A percentile compares a stretch with the other conserved stretches of the same genome.
Conservation (phyloP, 2,797 vertebrate genomes). For the Pipistrellus pipistrellus region DNA sequence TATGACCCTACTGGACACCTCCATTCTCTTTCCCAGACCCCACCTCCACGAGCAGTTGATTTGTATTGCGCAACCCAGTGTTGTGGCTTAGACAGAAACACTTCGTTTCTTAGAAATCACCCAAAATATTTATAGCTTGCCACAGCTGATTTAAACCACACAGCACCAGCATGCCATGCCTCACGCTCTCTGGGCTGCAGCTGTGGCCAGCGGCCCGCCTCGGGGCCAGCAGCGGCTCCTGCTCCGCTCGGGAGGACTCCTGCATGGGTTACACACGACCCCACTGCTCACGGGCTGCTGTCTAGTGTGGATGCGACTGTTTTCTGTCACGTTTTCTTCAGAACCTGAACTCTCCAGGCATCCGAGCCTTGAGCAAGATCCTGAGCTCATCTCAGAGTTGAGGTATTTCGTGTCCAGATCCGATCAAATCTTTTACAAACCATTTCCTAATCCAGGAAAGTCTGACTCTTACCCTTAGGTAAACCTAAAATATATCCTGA, state of each 20-base stretch:
- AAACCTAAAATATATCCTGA: slow-evolving; percentile 48
- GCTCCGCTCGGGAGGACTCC: rapidly evolving
- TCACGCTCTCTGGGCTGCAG: background rate
- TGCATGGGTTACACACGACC: background rate
- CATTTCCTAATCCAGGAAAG: slow-evolving; percentile 76
- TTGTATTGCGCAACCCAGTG: slow-evolving; percentile 72
- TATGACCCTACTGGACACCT: background rate
- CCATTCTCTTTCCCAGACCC: slow-evolving; percentile 34
- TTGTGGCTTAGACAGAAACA: slow-evolving; percentile 72
- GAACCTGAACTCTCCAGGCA: slow-evolving; percentile 67
- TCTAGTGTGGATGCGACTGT: background rate
- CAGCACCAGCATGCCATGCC: background rate
- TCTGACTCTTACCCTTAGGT: slow-evolving; percentile 65
- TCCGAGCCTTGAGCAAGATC: slow-evolving; percentile 24
- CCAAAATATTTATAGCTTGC: slow-evolving; percentile 78
- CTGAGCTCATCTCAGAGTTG: slow-evolving; percentile 9
- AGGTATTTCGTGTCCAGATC: slow-evolving; percentile 49
- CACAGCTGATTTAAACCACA: slow-evolving; percentile 77
- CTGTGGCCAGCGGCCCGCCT: background rate
- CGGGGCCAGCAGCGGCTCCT: rapidly evolving
- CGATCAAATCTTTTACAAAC: slow-evolving; percentile 67
- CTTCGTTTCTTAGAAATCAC: slow-evolving; percentile 74
- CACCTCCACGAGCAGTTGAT: slow-evolving; percentile 62
- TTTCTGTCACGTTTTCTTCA: background rate
- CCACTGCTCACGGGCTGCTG: background rate